Evolutionary conservation across 1,140 invertebrate genomes (phyloP).

Genomic region (Pantala flavescens): DNA sequence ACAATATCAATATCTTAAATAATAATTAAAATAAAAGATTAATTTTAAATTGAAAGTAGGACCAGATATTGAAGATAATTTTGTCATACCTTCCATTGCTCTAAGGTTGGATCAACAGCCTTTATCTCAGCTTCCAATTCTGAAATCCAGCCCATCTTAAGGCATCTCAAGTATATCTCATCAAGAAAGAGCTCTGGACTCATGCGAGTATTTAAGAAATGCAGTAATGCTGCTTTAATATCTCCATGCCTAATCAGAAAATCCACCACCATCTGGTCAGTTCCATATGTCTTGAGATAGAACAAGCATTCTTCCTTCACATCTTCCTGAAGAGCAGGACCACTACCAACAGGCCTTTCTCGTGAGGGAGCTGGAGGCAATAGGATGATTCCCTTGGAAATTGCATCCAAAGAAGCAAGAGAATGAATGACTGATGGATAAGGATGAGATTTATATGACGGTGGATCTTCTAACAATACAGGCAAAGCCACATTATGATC

Average conservation of each 20-base stretch:
- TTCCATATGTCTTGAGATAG: constrained; percentile 61
- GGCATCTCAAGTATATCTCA: constrained; percentile 50
- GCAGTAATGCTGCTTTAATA: constrained; percentile 45
- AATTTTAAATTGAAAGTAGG: no score
- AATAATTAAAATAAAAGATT: no score
- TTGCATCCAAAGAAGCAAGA: constrained; percentile 34
- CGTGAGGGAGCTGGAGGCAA: constrained; percentile 13
- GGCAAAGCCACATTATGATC: constrained; percentile 20
- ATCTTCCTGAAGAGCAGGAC: constrained; percentile 38
- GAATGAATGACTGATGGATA: constrained; percentile 27
- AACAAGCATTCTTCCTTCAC: constrained; percentile 61
- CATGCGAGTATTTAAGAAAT: constrained; percentile 51
- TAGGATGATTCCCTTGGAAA: constrained; percentile 30
- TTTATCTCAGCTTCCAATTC: constrained; percentile 48
- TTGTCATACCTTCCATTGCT: constrained; percentile 50
- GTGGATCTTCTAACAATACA: not conserved
- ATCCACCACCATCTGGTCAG: constrained; percentile 50
- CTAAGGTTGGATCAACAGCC: constrained; percentile 47
- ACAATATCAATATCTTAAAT: no score
- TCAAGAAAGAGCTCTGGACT: constrained; percentile 57
- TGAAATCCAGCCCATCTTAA: constrained; percentile 49
- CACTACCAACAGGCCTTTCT: constrained; percentile 22
- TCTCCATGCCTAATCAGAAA: constrained; percentile 57
- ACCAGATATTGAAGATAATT: no score
- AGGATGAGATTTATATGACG: not conserved